A percentile compares a stretch with the other conserved stretches of the same genome.
These are phyloP conservation scores for Cancer borealis DNA, from an alignment of 2,888 invertebrate genomes.

Conservation along the genomic window DNA sequence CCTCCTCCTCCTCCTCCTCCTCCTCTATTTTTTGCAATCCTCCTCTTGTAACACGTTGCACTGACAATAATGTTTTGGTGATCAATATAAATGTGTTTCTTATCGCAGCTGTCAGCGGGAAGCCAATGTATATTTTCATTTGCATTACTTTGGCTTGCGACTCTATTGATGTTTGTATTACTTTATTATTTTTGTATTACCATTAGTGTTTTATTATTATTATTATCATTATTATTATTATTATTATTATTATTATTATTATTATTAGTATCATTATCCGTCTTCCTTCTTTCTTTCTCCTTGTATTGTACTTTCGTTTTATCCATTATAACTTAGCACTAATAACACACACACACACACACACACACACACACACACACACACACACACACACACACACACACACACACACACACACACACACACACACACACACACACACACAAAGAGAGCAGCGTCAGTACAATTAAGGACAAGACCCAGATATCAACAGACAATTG, in stretches of 20 bases:
- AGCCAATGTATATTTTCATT: background rate
- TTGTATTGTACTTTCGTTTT: background rate
- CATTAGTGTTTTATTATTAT: background rate
- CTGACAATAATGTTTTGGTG: background rate
- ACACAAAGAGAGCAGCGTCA: background rate
- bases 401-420: background rate
- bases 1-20: background rate
- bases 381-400: background rate
- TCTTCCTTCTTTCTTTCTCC: background rate
- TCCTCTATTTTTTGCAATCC: background rate
- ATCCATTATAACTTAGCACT: no score
- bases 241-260: background rate
- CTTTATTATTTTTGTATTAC: background rate
- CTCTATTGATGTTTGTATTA: background rate
- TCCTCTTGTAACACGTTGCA: background rate
- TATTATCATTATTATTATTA: background rate
- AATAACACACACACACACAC: constrained; percentile 47
- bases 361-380: constrained; percentile 25
- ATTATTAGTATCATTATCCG: background rate
- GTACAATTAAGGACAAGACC: constrained; percentile 17
- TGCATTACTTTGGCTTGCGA: background rate
- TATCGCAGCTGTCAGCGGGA: background rate
- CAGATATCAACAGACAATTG: constrained; percentile 32
- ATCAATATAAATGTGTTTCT: background rate
- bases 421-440: background rate